phyloP scores from a whole-genome alignment of 2,888 invertebrate genomes.

The Poecilus cupreus region DNA sequence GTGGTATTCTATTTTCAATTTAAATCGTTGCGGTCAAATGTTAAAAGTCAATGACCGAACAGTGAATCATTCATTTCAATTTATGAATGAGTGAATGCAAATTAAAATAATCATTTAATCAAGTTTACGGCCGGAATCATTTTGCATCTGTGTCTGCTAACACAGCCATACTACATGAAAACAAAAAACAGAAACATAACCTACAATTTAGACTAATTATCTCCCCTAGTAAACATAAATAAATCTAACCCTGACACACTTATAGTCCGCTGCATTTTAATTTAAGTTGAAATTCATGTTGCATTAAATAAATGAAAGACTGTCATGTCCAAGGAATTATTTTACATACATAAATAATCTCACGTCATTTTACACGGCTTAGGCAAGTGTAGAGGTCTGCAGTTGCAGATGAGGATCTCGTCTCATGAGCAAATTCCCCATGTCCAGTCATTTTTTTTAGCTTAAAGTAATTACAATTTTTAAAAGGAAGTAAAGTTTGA shows the following conservation, averaged over 20 bases:
- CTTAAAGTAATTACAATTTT: too few species aligned
- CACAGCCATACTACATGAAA: not conserved
- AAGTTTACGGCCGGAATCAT: not conserved
- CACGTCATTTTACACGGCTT: too few species aligned
- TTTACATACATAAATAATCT: too few species aligned
- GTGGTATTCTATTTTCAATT: too few species aligned
- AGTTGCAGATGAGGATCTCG: not conserved
- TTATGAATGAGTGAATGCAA: not conserved
- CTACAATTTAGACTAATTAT: not conserved
- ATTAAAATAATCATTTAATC: not conserved
- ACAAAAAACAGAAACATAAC: not conserved
- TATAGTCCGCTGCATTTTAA: not conserved
- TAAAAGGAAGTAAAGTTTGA: too few species aligned
- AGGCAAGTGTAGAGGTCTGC: too few species aligned
- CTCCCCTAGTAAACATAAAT: conserved; percentile 13
- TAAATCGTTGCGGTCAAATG: not conserved
- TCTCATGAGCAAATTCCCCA: too few species aligned
- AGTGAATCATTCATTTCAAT: not conserved
- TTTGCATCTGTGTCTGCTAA: not conserved
- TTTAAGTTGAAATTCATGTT: not conserved
- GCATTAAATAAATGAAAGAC: not conserved
- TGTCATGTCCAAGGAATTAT: not conserved
- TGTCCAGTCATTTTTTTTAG: too few species aligned
- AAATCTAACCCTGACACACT: not conserved
- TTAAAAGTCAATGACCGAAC: too few species aligned